phyloP scores from a whole-genome alignment of 1,140 invertebrate species.

The Panagrolaimus sp. region DNA sequence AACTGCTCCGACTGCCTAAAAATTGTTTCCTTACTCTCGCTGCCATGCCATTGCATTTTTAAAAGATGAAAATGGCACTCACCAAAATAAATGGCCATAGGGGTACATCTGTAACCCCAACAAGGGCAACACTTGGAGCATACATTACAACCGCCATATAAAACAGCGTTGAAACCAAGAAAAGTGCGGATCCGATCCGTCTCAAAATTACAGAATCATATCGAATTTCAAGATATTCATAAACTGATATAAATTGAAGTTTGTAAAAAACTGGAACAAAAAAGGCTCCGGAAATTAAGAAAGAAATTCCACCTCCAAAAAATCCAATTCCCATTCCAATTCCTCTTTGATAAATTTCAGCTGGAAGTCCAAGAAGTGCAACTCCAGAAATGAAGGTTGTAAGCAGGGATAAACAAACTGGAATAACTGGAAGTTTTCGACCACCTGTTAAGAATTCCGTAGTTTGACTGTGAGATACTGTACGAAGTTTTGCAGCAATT shows the following conservation, averaged over 20 bases:
- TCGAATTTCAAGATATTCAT: conserved; percentile 27
- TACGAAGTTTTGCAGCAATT: conserved; percentile 12
- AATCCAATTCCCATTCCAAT: conserved; percentile 20
- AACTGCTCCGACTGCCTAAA: conserved; percentile 15
- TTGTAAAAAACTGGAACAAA: conserved; percentile 29
- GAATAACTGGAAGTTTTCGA: conserved; percentile 26
- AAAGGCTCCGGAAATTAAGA: conserved; percentile 25
- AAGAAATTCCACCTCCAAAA: conserved; percentile 16
- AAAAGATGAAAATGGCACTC: too few species aligned
- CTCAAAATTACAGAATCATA: conserved; percentile 17
- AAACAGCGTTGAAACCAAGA: conserved; percentile 23
- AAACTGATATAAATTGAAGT: conserved; percentile 20
- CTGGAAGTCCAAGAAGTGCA: conserved; percentile 24
- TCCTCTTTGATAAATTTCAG: conserved; percentile 28
- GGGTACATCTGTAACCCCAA: conserved; percentile 25
- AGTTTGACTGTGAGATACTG: conserved; percentile 15
- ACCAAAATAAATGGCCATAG: conserved; percentile 27
- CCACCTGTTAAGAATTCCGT: conserved; percentile 26
- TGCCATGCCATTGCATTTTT: too few species aligned
- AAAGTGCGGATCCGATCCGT: conserved; percentile 18
- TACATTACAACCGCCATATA: conserved; percentile 31
- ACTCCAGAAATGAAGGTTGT: conserved; percentile 28
- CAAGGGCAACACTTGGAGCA: conserved; percentile 23
- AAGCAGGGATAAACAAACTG: conserved; percentile 24
- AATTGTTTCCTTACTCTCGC: too few species aligned